A percentile compares a stretch with the other conserved stretches of the same genome.
These are phyloP conservation scores for Monochamus saltuarius DNA, from an alignment of 1,140 invertebrate species.

Conservation along the genomic window DNA sequence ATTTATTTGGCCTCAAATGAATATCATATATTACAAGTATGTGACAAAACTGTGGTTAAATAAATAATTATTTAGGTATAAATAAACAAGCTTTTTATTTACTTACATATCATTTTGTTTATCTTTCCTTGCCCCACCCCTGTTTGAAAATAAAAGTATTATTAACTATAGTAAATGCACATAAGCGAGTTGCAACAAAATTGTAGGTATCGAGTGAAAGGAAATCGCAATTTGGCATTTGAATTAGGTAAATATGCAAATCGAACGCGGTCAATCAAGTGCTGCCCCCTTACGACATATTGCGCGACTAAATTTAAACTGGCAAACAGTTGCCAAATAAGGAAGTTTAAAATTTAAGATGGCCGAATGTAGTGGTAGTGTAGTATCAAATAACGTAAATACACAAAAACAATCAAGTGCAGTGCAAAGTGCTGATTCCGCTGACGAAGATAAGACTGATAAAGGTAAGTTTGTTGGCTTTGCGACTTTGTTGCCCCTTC, in stretches of 20 bases:
- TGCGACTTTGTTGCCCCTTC: slow-evolving; percentile 3
- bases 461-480: slow-evolving; percentile 36
- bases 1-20: slow-evolving; percentile 20
- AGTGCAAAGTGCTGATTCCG: slow-evolving; percentile 25
- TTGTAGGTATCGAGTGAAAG: too few relatives aligned
- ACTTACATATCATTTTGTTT: slow-evolving; percentile 5
- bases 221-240: too few relatives aligned
- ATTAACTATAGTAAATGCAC: background rate
- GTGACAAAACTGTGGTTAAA: slow-evolving; percentile 21
- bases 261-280: slow-evolving; percentile 3
- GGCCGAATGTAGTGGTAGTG: slow-evolving; percentile 46
- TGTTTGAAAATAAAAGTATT: slow-evolving; percentile 4
- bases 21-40: slow-evolving; percentile 3
- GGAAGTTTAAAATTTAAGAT: slow-evolving; percentile 48
- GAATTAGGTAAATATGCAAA: background rate
- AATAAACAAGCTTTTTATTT: slow-evolving; percentile 9
- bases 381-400: slow-evolving; percentile 43
- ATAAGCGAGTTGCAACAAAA: background rate
- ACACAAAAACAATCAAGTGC: slow-evolving; percentile 34
- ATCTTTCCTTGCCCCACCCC: background rate
- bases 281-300: background rate
- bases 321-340: slow-evolving; percentile 38
- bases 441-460: slow-evolving; percentile 31
- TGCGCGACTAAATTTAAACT: slow-evolving; percentile 2
- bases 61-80: slow-evolving; percentile 25